phyloP scores from a whole-genome alignment of 1,140 invertebrate genomes.

The Temnothorax longispinosus region DNA sequence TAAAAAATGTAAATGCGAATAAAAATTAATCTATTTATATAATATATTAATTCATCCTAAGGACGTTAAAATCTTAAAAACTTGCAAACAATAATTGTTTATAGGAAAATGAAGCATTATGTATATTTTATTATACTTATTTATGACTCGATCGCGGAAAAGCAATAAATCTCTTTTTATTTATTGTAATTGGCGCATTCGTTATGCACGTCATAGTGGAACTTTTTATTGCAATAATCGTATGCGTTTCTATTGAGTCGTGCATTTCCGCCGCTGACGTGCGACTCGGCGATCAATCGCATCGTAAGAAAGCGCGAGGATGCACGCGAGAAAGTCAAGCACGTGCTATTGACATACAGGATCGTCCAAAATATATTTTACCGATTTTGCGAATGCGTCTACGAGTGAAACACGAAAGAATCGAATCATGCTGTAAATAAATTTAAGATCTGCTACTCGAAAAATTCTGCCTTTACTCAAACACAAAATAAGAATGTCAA shows the following conservation, averaged over 20 bases:
- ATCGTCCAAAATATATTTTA: conserved; percentile 17
- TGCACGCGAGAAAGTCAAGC: conserved; percentile 49
- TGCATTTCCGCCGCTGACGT: conserved; percentile 11
- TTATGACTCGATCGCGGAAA: background rate
- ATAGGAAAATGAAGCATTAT: background rate
- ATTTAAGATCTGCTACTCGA: background rate
- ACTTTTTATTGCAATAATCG: conserved; percentile 21
- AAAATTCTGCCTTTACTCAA: background rate
- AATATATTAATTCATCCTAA: background rate
- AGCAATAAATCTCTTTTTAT: background rate
- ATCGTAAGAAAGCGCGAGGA: conserved; percentile 43
- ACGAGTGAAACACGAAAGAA: background rate
- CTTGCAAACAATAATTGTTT: background rate
- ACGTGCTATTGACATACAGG: conserved; percentile 41
- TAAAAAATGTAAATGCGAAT: background rate
- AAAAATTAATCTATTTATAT: background rate
- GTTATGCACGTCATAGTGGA: background rate
- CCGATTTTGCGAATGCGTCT: background rate
- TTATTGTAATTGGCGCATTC: background rate
- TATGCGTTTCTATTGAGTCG: background rate
- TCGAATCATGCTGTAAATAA: background rate
- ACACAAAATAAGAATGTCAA: background rate
- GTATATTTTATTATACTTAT: background rate
- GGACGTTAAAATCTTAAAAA: background rate
- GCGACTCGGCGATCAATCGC: conserved; percentile 1